Evolutionary conservation across 2,113 vertebrate species (phyloP), one percentile per base, ranked within the genome.

Genomic region (Oplegnathus fasciatus): DNA sequence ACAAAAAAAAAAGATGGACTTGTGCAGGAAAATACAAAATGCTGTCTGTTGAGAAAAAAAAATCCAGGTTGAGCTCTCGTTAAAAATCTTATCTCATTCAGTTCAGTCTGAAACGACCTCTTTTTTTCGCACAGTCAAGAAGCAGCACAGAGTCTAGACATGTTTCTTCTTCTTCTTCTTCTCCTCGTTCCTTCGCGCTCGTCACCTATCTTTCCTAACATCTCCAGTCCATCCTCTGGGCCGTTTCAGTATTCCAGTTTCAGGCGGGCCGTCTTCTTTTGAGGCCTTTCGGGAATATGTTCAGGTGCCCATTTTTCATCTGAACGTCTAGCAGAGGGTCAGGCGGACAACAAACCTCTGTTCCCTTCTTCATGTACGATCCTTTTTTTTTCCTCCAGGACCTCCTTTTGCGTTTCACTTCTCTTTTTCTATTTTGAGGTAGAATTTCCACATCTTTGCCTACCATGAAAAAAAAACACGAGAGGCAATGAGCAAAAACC

Each of bases 341-440:
- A 72, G 37, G 75, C 69, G 20, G 80, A 78, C 34, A 26, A 24
- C 37, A n/a, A 26, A 77, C 80, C 78, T 71, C 86, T 46, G 75
- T 86, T 87, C 85, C 84, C 87, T 86, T 92, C 90, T 92, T 90
- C 86, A 71, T 75, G 57, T 77, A 90, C 82, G 61, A 85, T 90
- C 90, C 89, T 86, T 75, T 81, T 84, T 86, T 75, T 81, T 84
- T 82, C 84, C 88, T 88, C 60, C 10, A 73, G 86, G 90, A 88
- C 88, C 90, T 84, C 85, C 92, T 69, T 79, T 83, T 54, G 87
- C 88, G 79, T 87, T 88, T 93, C 92, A 90, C 91, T 91, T 93
- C 87, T 92, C 82, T 88, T 91, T 90, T 89, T 91, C 86, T 91
- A 92, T 94, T 94, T 93, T 95, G 96, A 96, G 96, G 96, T 96